Conservation (phyloP, 2,888 invertebrate genomes). For the Apomyelois bistriatella region DNA sequence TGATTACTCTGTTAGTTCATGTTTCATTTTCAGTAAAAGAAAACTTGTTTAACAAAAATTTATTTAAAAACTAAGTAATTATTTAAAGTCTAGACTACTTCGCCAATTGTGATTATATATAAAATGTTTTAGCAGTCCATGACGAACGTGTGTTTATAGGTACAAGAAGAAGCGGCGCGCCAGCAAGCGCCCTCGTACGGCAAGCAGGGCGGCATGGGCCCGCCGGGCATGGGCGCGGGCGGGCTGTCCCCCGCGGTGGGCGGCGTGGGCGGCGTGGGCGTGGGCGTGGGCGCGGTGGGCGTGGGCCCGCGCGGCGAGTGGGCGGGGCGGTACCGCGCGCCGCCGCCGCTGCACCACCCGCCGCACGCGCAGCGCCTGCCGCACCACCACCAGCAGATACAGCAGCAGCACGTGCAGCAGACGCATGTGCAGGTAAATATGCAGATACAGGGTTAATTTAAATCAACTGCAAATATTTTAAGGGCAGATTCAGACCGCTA, state of each 20-base stretch:
- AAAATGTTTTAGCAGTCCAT: too few species aligned
- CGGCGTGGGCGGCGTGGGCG: conserved; percentile 39
- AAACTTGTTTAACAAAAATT: too few species aligned
- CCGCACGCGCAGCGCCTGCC: conserved; percentile 49
- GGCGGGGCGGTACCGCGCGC: conserved; percentile 84
- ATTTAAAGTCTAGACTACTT: too few species aligned
- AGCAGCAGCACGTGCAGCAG: conserved; percentile 31
- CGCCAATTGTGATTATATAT: too few species aligned
- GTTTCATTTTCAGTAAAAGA: too few species aligned
- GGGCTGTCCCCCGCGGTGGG: conserved; percentile 32
- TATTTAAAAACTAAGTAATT: too few species aligned
- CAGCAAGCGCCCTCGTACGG: conserved; percentile 93
- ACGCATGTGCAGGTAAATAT: too few species aligned
- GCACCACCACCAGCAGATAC: conserved; percentile 38
- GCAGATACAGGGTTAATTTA: too few species aligned
- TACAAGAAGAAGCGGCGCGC: conserved; percentile 94
- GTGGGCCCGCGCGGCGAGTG: conserved; percentile 44
- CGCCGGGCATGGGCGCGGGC: conserved; percentile 29
- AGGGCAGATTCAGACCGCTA: too few species aligned
- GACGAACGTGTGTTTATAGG: too few species aligned
- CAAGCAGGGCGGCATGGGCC: conserved; percentile 82
- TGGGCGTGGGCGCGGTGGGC: conserved; percentile 38
- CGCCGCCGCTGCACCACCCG: conserved; percentile 78
- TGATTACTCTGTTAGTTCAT: too few species aligned
- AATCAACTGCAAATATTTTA: too few species aligned